Percentiles rank a stretch among this genome's conserved stretches.
Conservation (phyloP, 2,888 invertebrate species). For the Rhyacophila evoluta region DNA sequence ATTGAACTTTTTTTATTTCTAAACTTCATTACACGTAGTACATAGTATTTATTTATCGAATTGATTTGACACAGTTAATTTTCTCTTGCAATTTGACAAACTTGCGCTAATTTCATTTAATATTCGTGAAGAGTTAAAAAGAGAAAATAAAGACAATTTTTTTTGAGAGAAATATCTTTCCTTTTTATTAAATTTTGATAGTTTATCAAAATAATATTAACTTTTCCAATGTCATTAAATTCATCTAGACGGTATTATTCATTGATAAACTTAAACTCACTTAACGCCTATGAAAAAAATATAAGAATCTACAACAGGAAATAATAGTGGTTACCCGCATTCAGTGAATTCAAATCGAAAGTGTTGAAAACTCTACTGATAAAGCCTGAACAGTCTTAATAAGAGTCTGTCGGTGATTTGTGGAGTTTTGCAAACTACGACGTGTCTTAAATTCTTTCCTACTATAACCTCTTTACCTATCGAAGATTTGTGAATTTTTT, state of each 20-base stretch:
- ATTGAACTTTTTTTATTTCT: too few relatives aligned
- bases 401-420: background rate
- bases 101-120: too few relatives aligned
- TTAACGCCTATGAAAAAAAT: too few relatives aligned
- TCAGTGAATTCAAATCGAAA: conserved; percentile 33
- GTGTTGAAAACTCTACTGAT: conserved; percentile 20
- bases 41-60: background rate
- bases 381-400: background rate
- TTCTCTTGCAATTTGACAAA: background rate
- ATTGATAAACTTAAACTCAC: background rate
- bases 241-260: background rate
- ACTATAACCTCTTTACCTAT: background rate
- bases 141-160: too few relatives aligned
- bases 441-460: background rate
- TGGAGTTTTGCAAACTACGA: background rate
- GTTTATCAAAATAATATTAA: background rate
- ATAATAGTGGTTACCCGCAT: conserved; percentile 40
- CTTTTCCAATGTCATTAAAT: background rate
- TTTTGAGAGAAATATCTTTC: too few relatives aligned
- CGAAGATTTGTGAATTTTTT: background rate
- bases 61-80: background rate
- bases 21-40: background rate
- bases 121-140: too few relatives aligned
- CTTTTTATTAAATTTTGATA: conserved; percentile 1
- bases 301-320: conserved; percentile 32